Evolutionary conservation across 2,113 vertebrate genomes (phyloP).

Genomic region (Capra hircus): DNA sequence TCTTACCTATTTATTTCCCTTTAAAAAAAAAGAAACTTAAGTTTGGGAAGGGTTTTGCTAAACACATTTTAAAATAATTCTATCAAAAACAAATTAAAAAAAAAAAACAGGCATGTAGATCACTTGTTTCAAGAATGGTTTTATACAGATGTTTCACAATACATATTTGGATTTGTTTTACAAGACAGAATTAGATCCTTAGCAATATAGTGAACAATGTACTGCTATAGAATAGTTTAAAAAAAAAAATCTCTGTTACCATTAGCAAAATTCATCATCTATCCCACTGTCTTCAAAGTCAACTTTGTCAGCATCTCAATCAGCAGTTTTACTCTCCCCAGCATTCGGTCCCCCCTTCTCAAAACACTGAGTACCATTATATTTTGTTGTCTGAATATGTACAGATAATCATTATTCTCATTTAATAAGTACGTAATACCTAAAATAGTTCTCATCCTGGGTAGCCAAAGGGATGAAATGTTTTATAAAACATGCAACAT

Average conservation of each 20-base stretch:
- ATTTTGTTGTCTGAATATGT: slow-evolving; percentile 27
- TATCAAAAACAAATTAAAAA: slow-evolving; percentile 49
- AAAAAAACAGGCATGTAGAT: slow-evolving; percentile 32
- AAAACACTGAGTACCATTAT: background rate
- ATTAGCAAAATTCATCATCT: background rate
- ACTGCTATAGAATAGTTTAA: background rate
- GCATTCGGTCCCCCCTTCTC: background rate
- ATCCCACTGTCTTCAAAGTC: background rate
- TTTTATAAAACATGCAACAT: slow-evolving; percentile 33
- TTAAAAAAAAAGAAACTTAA: background rate
- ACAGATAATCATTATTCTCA: slow-evolving; percentile 31
- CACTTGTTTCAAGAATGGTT: slow-evolving; percentile 46
- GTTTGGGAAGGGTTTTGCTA: slow-evolving; percentile 41
- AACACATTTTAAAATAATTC: slow-evolving; percentile 33
- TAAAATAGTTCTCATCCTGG: slow-evolving; percentile 46
- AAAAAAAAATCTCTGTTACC: background rate
- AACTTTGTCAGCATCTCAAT: slow-evolving; percentile 20
- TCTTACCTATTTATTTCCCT: slow-evolving; percentile 18
- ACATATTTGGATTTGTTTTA: slow-evolving; percentile 6
- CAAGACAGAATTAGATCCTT: slow-evolving; percentile 37
- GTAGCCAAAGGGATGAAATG: background rate
- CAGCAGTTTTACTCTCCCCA: background rate
- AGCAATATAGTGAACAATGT: slow-evolving; percentile 26
- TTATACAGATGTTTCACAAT: slow-evolving; percentile 61
- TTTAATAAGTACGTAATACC: background rate